Evolutionary conservation across 1,140 invertebrate species (phyloP).

Genomic region (Drosophila dunni): DNA sequence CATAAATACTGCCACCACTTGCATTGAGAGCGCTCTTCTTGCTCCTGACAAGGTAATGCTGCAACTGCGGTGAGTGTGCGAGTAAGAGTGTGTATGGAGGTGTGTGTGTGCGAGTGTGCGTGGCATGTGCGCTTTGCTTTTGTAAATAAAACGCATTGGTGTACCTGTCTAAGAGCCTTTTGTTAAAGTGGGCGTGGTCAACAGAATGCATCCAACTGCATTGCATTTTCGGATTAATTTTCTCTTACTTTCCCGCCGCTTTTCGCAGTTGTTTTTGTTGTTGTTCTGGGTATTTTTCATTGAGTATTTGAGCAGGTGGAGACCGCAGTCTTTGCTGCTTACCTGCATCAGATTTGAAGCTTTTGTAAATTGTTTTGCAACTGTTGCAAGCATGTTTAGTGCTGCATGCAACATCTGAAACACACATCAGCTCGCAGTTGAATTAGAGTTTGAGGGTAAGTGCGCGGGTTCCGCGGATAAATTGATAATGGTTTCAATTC

Average conservation of each 20-base stretch:
- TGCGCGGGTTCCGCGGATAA: neutral
- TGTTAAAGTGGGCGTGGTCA: constrained; percentile 19
- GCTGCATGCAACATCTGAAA: constrained; percentile 13
- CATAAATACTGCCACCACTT: constrained; percentile 35
- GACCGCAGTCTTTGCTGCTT: constrained; percentile 7
- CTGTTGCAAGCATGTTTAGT: constrained; percentile 21
- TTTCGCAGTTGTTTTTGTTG: too few relatives aligned
- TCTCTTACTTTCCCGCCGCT: neutral
- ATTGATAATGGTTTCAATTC: constrained; percentile 17
- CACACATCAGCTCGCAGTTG: neutral
- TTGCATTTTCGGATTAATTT: constrained; percentile 12
- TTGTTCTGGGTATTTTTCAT: neutral
- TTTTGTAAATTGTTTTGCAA: constrained; percentile 44
- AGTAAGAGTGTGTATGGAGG: neutral
- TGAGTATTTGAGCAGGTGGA: neutral
- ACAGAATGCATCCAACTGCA: constrained; percentile 16
- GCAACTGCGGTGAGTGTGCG: constrained; percentile 1
- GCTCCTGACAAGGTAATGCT: constrained; percentile 49
- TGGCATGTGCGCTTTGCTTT: constrained; percentile 45
- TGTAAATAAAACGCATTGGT: constrained; percentile 66
- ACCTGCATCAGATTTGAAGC: constrained; percentile 6
- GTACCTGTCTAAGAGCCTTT: constrained; percentile 46
- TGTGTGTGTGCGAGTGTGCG: constrained; percentile 11
- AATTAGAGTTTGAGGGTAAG: too few relatives aligned
- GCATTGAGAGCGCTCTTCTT: constrained; percentile 1